A percentile compares a stretch with the other conserved stretches of the same genome.
Conservation (phyloP, 2,888 invertebrate species). For the Nephrotoma appendiculata region DNA sequence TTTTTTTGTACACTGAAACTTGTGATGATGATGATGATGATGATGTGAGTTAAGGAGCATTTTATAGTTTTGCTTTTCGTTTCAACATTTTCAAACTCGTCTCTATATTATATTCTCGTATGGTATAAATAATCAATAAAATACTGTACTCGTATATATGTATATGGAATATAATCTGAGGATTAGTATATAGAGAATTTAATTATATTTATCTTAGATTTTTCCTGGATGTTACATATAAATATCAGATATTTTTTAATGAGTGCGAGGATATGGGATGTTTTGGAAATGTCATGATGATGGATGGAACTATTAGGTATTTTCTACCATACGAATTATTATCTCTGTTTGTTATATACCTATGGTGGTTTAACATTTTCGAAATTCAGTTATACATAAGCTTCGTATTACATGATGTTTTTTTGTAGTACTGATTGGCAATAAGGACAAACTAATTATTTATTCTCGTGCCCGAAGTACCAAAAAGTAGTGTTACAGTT, state of each 20-base stretch:
- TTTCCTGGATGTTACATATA: background rate
- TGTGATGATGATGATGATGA: background rate
- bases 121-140: background rate
- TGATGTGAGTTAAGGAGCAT: background rate
- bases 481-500: too few species aligned
- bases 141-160: background rate
- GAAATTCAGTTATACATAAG: too few species aligned
- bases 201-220: background rate
- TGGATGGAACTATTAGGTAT: too few species aligned
- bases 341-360: too few species aligned
- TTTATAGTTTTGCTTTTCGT: background rate
- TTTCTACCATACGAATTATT: too few species aligned
- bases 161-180: background rate
- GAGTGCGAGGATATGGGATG: background rate
- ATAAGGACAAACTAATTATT: too few species aligned
- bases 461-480: too few species aligned
- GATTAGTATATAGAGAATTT: background rate
- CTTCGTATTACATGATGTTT: too few species aligned
- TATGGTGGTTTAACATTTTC: too few species aligned
- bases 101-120: background rate
- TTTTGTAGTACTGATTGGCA: too few species aligned
- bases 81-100: background rate
- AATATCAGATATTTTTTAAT: background rate
- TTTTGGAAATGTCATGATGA: too few species aligned
- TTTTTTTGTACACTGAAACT: background rate